Base-by-base conservation (phyloP, 2,888 invertebrate genomes). In the Drosophila macrothrix region DNA sequence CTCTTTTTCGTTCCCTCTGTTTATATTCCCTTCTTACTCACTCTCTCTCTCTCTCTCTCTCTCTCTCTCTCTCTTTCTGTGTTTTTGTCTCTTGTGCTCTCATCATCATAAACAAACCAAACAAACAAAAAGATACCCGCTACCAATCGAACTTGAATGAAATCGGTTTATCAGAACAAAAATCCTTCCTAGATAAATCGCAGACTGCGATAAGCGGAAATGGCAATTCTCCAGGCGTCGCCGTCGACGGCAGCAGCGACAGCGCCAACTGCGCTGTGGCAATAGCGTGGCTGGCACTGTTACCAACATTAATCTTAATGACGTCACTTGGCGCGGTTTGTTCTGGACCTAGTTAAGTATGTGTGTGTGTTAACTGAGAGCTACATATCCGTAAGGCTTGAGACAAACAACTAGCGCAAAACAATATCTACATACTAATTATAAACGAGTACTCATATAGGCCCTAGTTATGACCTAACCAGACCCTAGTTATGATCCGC, bases 121-220 rank as follows among this genome's bases (percentile, higher is more conserved):
- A 52, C 53, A 14, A 55, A 58, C 5, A 22, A 54, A 58, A 66
- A 78, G 96, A 96, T 93, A 95, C 95, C 88, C 96, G 96, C 93
- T 96, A 96, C 94, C 96, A 96, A 94, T 96, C 96, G 80, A 95
- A 95, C 91, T 94, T 96, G 93, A 96, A 96, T 93, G 96, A 96
- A 94, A 96, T 96, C 93, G 96, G 96, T 93, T 96, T 96, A 94
- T 96, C 96, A 82, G 96, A 96, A 94, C 96, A 96, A 94, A 96
- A 96, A 94, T 92, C 92, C 84, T 89, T 92, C 83, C 69, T 90
- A 87, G 93, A 93, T 90, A 93, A 93, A 84, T 90, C 91, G 28
- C 88, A 84, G 66, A 77, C 69, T 46, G 80, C 75, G 69, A 77
- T 69, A 65, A 82, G 85, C 35, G 91, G 83, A 55, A 87, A 83